Evolutionary conservation across 1,140 invertebrate genomes (phyloP).

Genomic region (Thaumetopoea pityocampa): DNA sequence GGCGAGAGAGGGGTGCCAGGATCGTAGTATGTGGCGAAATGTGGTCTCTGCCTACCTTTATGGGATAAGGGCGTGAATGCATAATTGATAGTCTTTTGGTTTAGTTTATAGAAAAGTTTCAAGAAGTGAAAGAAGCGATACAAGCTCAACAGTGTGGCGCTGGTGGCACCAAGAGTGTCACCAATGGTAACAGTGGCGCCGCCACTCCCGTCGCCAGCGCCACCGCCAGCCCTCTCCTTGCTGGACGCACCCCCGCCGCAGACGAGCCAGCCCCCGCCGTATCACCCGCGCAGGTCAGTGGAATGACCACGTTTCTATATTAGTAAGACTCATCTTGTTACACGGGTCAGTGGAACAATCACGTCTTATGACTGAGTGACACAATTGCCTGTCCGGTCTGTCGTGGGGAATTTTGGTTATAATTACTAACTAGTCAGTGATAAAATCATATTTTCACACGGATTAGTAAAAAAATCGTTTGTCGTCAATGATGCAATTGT

Average conservation of each 20-base stretch:
- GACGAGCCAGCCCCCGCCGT: slow-evolving; percentile 41
- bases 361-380: no score
- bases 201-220: slow-evolving; percentile 89
- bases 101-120: slow-evolving; percentile 99
- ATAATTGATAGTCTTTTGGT: no score
- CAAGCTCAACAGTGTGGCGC: slow-evolving; percentile 77
- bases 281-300: slow-evolving; percentile 38
- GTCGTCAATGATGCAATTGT: no score
- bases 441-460: no score
- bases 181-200: slow-evolving; percentile 83
- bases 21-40: neutral
- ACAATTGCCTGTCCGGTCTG: no score
- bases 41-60: slow-evolving; percentile 1
- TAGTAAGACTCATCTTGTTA: no score
- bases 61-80: no score
- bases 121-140: slow-evolving; percentile 97
- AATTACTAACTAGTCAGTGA: no score
- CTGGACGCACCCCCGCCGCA: slow-evolving; percentile 30
- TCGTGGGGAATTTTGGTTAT: no score
- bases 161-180: slow-evolving; percentile 78
- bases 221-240: slow-evolving; percentile 87
- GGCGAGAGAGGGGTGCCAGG: neutral
- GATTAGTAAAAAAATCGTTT: no score
- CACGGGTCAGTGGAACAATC: no score
- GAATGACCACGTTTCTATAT: neutral